Conservation (phyloP, 2,113 vertebrate genomes). For the Menura novaehollandiae region DNA sequence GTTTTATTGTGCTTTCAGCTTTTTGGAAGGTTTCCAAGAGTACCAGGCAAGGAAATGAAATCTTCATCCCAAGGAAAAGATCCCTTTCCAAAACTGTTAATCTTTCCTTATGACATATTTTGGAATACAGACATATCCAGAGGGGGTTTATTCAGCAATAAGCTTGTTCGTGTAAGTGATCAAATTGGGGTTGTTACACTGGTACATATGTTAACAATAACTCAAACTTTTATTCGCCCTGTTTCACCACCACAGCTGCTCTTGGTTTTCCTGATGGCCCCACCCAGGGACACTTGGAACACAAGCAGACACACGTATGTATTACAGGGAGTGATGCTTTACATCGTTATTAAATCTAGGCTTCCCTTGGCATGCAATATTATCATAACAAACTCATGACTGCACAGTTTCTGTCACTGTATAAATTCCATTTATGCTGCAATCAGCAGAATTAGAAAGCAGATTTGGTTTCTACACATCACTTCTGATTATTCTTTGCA, state of each 20-base stretch:
- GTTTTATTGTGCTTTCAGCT: not conserved
- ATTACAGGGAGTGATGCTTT: constrained; percentile 20
- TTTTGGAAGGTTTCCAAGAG: constrained; percentile 41
- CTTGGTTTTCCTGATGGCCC: constrained; percentile 52
- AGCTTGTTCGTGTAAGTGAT: constrained; percentile 26
- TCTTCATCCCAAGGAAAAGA: constrained; percentile 54
- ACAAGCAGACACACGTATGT: not conserved
- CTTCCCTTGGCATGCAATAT: not conserved
- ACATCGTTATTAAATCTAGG: not conserved
- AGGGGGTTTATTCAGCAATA: constrained; percentile 26
- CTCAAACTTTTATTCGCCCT: constrained; percentile 38
- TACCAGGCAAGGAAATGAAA: constrained; percentile 63
- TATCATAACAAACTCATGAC: constrained; percentile 5
- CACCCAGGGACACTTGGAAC: constrained; percentile 53
- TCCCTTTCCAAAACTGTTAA: constrained; percentile 57
- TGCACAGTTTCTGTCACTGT: not conserved
- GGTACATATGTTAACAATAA: constrained; percentile 71
- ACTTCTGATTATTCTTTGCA: not conserved
- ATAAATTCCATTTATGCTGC: not conserved
- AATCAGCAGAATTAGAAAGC: constrained; percentile 19
- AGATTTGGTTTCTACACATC: not conserved
- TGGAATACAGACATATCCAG: constrained; percentile 46
- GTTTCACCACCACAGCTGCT: constrained; percentile 71
- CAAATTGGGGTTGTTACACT: not conserved
- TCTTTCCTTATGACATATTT: constrained; percentile 55